Base-by-base conservation (phyloP, 53 echinoderm and acorn worm species). In the Stichopus horrens region DNA sequence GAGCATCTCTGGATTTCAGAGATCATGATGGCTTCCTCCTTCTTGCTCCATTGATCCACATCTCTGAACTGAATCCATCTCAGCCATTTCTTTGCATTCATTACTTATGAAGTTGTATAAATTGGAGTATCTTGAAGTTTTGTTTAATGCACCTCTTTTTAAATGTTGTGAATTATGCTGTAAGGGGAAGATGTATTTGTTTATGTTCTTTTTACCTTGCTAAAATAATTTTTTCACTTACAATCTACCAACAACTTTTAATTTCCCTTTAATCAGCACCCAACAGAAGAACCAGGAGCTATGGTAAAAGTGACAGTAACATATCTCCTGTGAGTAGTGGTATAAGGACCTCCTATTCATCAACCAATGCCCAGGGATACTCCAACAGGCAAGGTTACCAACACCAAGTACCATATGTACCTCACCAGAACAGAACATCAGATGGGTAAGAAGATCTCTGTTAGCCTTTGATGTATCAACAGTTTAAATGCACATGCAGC, bases 361-460 rank as follows among this genome's bases (percentile, higher is more conserved):
- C 79, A 14, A 74, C 67, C 57, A 84, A 78, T 21, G 5, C 84
- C 11, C 83, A 90, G 53, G 75, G 87, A 11, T 55, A 90, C 52
- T 77, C 88, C 23, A 74, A 77, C 10, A 88, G 91, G 67, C 89
- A 88, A 5, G 93, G 91, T 76, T 95, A 95, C 75, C 94, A 93
- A 23, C 73, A 87, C 6, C 99, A 98, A 78, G 95, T 97, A 8
- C 99, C 99, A 4, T 98, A 98, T 78, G 93, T 98, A 54, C 99
- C 98, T 0, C 95, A 97, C 79, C 99, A 98, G 76, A 89, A 79
- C 73, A 92, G 90, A 73, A 82, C 56, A 18, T 57, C 75, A 57
- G 86, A 83, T 58, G 83, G 83, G 83, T 83, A 83, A 83, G 75
- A n/a, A 75, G 6, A 5, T 75, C 37, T 37, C 37, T 37, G 0